phyloP scores from a whole-genome alignment of 2,888 invertebrate genomes.

The Panorpa germanica region DNA sequence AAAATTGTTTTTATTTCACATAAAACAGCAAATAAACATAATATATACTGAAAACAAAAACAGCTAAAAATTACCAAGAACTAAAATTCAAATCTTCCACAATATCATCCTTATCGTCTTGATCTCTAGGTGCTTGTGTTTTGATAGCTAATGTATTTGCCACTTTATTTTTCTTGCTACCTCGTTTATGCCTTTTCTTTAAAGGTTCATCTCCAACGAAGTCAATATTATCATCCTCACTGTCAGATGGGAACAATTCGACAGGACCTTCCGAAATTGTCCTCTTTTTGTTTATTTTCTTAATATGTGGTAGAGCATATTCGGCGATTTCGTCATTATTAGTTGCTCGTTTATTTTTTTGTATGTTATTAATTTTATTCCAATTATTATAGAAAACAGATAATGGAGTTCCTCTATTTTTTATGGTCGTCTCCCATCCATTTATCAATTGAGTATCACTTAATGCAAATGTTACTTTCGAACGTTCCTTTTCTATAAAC shows the following conservation, averaged over 20 bases:
- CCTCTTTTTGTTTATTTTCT: slow-evolving; percentile 23
- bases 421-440: slow-evolving; percentile 57
- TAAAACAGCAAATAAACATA: too few relatives aligned
- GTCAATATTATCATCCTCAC: slow-evolving; percentile 35
- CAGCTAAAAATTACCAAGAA: slow-evolving; percentile 61
- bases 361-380: slow-evolving; percentile 50
- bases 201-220: slow-evolving; percentile 12
- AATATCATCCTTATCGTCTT: slow-evolving; percentile 32
- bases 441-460: slow-evolving; percentile 47
- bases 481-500: slow-evolving; percentile 58
- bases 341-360: slow-evolving; percentile 51
- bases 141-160: slow-evolving; percentile 13
- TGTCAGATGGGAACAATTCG: slow-evolving; percentile 53
- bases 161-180: slow-evolving; percentile 20
- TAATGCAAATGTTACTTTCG: slow-evolving; percentile 45
- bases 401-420: slow-evolving; percentile 55
- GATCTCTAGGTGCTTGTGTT: slow-evolving; percentile 17
- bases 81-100: slow-evolving; percentile 49
- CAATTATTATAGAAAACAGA: slow-evolving; percentile 50
- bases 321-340: slow-evolving; percentile 52
- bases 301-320: slow-evolving; percentile 44
- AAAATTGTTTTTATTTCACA: too few relatives aligned
- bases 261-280: slow-evolving; percentile 28
- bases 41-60: too few relatives aligned
- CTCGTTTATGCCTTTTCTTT: slow-evolving; percentile 21